Evolutionary conservation across 2,888 invertebrate species (phyloP).

Genomic region (Idaea aversata): DNA sequence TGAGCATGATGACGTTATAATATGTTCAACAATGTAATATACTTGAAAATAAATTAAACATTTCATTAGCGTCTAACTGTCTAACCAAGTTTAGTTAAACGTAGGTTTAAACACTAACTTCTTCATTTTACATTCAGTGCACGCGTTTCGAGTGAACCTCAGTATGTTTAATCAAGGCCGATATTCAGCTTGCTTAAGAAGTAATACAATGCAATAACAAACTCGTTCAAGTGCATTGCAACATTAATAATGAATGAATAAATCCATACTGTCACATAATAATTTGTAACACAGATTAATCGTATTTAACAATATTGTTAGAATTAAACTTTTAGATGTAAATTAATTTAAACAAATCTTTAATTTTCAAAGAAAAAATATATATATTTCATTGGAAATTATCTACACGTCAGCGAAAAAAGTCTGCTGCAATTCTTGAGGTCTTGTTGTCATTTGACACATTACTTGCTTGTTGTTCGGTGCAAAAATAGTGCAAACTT

Average conservation of each 20-base stretch:
- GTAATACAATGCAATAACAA: slow-evolving; percentile 46
- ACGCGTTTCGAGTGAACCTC: background rate
- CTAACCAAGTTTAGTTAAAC: background rate
- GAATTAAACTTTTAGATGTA: too few relatives aligned
- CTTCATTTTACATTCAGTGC: background rate
- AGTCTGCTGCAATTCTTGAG: too few relatives aligned
- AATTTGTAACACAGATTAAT: slow-evolving; percentile 17
- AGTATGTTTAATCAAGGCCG: background rate
- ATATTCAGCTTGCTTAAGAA: slow-evolving; percentile 21
- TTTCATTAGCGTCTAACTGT: background rate
- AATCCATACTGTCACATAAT: slow-evolving; percentile 7
- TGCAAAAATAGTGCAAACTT: too few relatives aligned
- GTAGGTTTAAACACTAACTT: background rate
- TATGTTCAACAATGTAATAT: background rate
- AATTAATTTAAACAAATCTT: too few relatives aligned
- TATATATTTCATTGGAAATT: too few relatives aligned
- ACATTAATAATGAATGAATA: slow-evolving; percentile 13
- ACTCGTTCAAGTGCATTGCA: slow-evolving; percentile 36
- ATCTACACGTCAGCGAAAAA: too few relatives aligned
- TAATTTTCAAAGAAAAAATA: too few relatives aligned
- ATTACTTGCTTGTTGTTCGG: too few relatives aligned
- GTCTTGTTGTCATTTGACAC: too few relatives aligned
- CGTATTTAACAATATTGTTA: too few relatives aligned
- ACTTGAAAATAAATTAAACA: background rate
- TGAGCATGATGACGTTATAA: too few relatives aligned